phyloP scores from a whole-genome alignment of 2,113 vertebrate species.

The Periophthalmodon schlosseri region DNA sequence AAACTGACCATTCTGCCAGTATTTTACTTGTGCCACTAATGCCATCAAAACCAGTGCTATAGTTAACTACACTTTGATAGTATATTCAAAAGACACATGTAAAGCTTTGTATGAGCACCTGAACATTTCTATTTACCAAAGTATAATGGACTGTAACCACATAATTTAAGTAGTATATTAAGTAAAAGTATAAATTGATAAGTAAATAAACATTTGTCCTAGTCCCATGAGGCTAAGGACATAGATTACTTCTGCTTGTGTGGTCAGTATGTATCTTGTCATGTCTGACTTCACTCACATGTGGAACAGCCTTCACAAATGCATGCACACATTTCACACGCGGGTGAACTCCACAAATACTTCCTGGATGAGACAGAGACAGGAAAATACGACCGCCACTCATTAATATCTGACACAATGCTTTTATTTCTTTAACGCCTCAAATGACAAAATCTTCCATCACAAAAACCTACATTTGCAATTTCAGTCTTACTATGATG shows the following conservation, averaged over 20 bases:
- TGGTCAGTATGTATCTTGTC: slow-evolving; percentile 43
- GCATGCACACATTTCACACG: slow-evolving; percentile 3
- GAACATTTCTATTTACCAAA: background rate
- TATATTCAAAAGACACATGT: too few relatives aligned
- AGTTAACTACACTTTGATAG: too few relatives aligned
- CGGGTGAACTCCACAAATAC: slow-evolving; percentile 3
- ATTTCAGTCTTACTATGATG: background rate
- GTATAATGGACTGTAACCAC: background rate
- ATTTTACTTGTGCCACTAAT: too few relatives aligned
- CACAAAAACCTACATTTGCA: background rate
- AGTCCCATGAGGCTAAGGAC: slow-evolving; percentile 31
- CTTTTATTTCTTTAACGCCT: background rate
- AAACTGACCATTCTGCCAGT: too few relatives aligned
- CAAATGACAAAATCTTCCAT: background rate
- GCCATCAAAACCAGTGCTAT: too few relatives aligned
- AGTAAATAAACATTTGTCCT: background rate
- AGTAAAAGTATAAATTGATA: background rate
- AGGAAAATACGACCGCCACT: slow-evolving; percentile 13
- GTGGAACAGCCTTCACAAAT: background rate
- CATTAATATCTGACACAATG: slow-evolving; percentile 47
- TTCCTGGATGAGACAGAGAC: slow-evolving; percentile 7
- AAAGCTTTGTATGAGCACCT: background rate
- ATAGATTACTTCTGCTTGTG: slow-evolving; percentile 34
- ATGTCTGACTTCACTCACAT: slow-evolving; percentile 12
- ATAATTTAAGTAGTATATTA: background rate